These are phyloP conservation scores for Furnarius figulus DNA, from an alignment of 2,113 vertebrate species.

Conservation along the genomic window DNA sequence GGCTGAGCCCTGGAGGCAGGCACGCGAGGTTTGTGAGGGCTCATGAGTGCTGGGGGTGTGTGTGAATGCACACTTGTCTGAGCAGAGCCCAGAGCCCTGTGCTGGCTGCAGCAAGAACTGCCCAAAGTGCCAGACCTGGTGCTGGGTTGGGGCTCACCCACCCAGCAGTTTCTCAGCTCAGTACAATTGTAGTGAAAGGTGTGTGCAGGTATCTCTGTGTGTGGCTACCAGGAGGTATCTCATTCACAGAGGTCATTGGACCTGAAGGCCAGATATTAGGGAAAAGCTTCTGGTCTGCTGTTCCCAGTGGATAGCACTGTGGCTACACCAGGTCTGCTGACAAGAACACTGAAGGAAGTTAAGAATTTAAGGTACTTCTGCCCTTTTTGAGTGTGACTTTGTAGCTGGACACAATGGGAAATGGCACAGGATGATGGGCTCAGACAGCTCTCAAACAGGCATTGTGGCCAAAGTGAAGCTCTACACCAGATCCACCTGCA, in stretches of 20 bases:
- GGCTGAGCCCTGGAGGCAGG: neutral
- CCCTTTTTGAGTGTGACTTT: too few species aligned
- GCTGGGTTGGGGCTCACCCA: neutral
- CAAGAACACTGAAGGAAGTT: too few species aligned
- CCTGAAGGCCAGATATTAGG: neutral
- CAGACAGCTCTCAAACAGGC: neutral
- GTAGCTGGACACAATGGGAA: neutral
- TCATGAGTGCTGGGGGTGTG: neutral
- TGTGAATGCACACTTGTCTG: neutral
- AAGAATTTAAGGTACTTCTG: neutral
- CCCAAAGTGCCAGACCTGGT: rapidly evolving
- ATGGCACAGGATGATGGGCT: rapidly evolving
- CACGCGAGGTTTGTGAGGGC: neutral
- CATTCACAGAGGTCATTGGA: neutral
- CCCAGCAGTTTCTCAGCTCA: neutral
- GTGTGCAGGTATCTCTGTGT: neutral
- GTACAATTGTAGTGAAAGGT: too few species aligned
- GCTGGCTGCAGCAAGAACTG: rapidly evolving
- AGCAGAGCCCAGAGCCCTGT: rapidly evolving
- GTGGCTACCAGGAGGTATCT: rapidly evolving
- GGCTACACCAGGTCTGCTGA: neutral
- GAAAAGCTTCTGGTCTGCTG: neutral
- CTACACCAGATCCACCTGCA: rapidly evolving
- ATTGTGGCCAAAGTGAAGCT: neutral
- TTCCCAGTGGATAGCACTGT: neutral